These are phyloP conservation scores for Drosophila subquinaria DNA, from an alignment of 2,888 invertebrate genomes.

Conservation along the genomic window DNA sequence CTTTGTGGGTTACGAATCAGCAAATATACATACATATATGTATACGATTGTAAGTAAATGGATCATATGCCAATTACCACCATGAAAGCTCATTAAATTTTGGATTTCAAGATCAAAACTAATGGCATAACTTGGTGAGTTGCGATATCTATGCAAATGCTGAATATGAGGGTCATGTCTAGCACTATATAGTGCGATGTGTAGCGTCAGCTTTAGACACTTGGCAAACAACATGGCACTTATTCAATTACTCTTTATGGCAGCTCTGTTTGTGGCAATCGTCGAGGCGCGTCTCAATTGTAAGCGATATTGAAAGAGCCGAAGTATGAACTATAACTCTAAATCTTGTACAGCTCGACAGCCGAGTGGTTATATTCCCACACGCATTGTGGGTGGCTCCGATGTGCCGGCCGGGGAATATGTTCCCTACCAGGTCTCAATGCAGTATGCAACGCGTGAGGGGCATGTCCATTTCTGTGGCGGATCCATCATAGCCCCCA, in stretches of 20 bases:
- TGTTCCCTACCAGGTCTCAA: slow-evolving; percentile 84
- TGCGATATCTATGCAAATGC: slow-evolving; percentile 68
- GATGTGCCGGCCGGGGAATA: slow-evolving; percentile 70
- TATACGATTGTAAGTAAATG: neutral
- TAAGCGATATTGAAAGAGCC: slow-evolving; percentile 29
- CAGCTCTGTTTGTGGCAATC: slow-evolving; percentile 22
- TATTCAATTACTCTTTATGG: slow-evolving; percentile 33
- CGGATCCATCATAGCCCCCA: slow-evolving; percentile 82
- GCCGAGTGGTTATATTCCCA: slow-evolving; percentile 34
- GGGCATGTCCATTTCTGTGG: slow-evolving; percentile 82
- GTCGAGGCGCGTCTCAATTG: slow-evolving; percentile 49
- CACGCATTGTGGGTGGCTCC: slow-evolving; percentile 80
- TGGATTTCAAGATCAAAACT: slow-evolving; percentile 73
- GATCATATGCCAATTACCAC: slow-evolving; percentile 56
- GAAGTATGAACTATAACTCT: neutral
- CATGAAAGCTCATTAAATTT: slow-evolving; percentile 53
- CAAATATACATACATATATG: neutral
- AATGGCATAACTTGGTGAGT: slow-evolving; percentile 64
- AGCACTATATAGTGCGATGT: slow-evolving; percentile 36
- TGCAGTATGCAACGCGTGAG: slow-evolving; percentile 70
- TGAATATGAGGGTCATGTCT: slow-evolving; percentile 33
- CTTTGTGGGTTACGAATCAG: slow-evolving; percentile 30
- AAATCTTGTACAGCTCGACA: slow-evolving; percentile 48
- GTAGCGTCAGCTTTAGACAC: slow-evolving; percentile 29
- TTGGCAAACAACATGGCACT: slow-evolving; percentile 49